phyloP scores from a whole-genome alignment of 2,113 vertebrate species.

The Arenaria interpres region DNA sequence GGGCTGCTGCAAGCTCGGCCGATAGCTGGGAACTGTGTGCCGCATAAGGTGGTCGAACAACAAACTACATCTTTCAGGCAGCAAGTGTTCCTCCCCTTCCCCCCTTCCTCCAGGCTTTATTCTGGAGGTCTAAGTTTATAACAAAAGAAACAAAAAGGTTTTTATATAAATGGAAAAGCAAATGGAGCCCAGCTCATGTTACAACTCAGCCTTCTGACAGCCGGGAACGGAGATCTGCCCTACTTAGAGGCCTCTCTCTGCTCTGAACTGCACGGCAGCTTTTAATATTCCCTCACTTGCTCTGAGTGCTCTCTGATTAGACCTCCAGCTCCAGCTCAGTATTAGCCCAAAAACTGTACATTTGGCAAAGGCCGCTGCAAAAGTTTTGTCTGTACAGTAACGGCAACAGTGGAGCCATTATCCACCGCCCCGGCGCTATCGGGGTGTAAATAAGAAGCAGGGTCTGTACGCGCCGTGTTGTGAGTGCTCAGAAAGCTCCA shows the following conservation, averaged over 20 bases:
- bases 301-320: constrained; percentile 51
- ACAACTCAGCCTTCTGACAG: constrained; percentile 69
- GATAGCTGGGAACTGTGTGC: not conserved
- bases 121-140: constrained; percentile 61
- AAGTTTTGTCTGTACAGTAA: constrained; percentile 19
- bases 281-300: constrained; percentile 42
- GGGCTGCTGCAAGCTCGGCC: not conserved
- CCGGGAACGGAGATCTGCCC: constrained; percentile 43
- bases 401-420: constrained; percentile 4
- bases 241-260: constrained; percentile 55
- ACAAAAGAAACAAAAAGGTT: constrained; percentile 72
- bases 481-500: not conserved
- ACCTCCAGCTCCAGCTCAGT: not conserved
- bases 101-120: constrained; percentile 52
- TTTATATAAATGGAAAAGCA: constrained; percentile 70
- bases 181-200: constrained; percentile 66
- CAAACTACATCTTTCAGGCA: constrained; percentile 38
- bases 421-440: not conserved
- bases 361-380: constrained; percentile 16
- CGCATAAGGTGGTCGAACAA: not conserved
- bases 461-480: not conserved
- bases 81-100: constrained; percentile 7
- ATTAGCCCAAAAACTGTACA: constrained; percentile 7
- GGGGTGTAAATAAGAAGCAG: not conserved
- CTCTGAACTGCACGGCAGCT: constrained; percentile 38